These are phyloP conservation scores for Petrolisthes cinctipes DNA, from an alignment of 2,888 invertebrate genomes.

Conservation along the genomic window DNA sequence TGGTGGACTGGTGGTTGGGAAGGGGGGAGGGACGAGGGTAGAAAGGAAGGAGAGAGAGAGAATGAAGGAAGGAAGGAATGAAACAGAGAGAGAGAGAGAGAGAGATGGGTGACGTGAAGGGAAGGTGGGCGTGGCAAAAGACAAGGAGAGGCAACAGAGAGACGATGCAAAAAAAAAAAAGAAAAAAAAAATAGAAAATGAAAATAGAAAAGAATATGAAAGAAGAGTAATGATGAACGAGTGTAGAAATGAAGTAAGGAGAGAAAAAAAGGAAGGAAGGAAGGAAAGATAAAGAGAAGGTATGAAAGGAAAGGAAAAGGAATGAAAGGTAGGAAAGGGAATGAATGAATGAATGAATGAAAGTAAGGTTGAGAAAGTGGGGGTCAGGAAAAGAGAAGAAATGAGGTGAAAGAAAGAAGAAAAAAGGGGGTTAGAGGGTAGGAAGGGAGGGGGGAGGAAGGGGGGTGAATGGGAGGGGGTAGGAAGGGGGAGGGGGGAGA, in stretches of 20 bases:
- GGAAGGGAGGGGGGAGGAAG: background rate
- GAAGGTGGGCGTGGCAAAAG: background rate
- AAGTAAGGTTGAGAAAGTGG: background rate
- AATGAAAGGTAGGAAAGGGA: too few species aligned
- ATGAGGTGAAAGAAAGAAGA: background rate
- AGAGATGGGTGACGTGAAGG: background rate
- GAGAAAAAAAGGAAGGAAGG: background rate
- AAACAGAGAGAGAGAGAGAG: background rate
- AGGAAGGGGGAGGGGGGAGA: background rate
- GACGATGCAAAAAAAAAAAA: too few species aligned
- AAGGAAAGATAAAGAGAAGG: background rate
- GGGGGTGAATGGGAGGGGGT: background rate
- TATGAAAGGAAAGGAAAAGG: background rate
- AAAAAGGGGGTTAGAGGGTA: background rate
- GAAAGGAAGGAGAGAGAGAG: background rate
- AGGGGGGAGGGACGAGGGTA: background rate
- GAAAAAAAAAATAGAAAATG: background rate
- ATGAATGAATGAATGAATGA: too few species aligned
- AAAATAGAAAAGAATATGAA: background rate
- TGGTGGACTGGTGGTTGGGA: background rate
- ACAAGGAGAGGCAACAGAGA: background rate
- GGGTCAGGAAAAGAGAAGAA: background rate
- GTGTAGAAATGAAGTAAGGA: background rate
- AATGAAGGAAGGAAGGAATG: background rate
- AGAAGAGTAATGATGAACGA: background rate